These are phyloP conservation scores for Cantharis nigra DNA, from an alignment of 2,888 invertebrate species.

Conservation along the genomic window DNA sequence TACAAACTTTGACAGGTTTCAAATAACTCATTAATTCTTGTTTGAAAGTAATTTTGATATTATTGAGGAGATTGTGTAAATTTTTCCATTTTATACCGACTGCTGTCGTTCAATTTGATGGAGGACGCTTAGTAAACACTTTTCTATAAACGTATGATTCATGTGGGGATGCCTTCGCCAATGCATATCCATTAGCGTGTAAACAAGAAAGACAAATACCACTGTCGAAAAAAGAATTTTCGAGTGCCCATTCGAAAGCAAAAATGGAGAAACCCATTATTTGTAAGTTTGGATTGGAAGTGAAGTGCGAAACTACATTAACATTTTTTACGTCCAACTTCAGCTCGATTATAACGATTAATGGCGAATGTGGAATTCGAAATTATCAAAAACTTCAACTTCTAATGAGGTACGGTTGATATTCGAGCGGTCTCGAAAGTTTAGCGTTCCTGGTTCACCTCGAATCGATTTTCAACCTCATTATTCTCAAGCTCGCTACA, in stretches of 20 bases:
- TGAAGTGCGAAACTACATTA: not conserved
- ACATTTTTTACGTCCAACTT: not conserved
- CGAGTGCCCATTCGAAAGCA: not conserved
- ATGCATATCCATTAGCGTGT: constrained; percentile 10
- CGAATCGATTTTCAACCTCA: not conserved
- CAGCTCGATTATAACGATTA: not conserved
- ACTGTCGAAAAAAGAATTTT: constrained; percentile 2
- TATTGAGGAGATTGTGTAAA: not conserved
- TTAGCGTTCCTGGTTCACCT: not conserved
- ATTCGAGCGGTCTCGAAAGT: not conserved
- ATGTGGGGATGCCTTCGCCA: constrained; percentile 8
- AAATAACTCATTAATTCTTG: not conserved
- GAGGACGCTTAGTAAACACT: constrained; percentile 21
- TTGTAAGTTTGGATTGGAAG: not conserved
- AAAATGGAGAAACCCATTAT: not conserved
- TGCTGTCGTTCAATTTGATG: constrained; percentile 10
- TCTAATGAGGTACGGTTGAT: not conserved
- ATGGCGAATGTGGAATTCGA: not conserved
- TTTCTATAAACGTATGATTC: constrained; percentile 17
- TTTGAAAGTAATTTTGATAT: not conserved
- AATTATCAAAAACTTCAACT: not conserved
- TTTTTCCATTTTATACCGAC: not conserved
- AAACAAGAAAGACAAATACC: constrained; percentile 12
- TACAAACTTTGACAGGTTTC: not conserved
- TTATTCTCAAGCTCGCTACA: not conserved